Evolutionary conservation across 2,888 invertebrate species (phyloP).

Genomic region (Pyrocoelia pectoralis): DNA sequence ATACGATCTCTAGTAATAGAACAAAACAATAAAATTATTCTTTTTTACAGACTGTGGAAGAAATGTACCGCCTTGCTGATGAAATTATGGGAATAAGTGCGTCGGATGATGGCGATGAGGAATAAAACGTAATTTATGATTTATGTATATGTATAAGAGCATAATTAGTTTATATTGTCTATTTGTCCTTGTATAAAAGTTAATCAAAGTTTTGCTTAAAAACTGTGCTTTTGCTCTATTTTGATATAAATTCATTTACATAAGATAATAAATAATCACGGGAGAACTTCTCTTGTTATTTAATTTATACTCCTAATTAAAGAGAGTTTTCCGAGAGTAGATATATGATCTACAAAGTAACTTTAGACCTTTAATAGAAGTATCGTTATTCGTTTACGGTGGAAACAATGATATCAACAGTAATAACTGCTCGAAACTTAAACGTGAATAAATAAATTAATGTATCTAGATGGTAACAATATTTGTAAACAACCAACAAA

Average conservation of each 20-base stretch:
- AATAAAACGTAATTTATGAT: not conserved
- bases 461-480: too few relatives aligned
- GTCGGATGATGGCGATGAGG: not conserved
- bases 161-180: too few relatives aligned
- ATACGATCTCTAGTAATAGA: too few relatives aligned
- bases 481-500: too few relatives aligned
- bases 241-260: not conserved
- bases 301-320: conserved; percentile 37
- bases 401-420: not conserved
- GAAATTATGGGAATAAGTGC: conserved; percentile 59
- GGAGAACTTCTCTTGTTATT: conserved; percentile 25
- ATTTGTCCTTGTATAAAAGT: not conserved
- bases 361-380: conserved; percentile 22
- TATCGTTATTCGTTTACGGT: not conserved
- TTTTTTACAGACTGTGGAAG: conserved; percentile 71
- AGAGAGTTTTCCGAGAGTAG: conserved; percentile 24
- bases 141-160: too few relatives aligned
- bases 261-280: conserved; percentile 6
- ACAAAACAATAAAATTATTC: too few relatives aligned
- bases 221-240: not conserved
- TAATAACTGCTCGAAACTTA: too few relatives aligned
- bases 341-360: conserved; percentile 26
- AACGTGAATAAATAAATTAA: too few relatives aligned
- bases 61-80: conserved; percentile 72
- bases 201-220: not conserved